A percentile compares a stretch with the other conserved stretches of the same genome.
These are phyloP conservation scores for Ctena decussata DNA, from an alignment of 2,888 invertebrate genomes.

Conservation along the genomic window DNA sequence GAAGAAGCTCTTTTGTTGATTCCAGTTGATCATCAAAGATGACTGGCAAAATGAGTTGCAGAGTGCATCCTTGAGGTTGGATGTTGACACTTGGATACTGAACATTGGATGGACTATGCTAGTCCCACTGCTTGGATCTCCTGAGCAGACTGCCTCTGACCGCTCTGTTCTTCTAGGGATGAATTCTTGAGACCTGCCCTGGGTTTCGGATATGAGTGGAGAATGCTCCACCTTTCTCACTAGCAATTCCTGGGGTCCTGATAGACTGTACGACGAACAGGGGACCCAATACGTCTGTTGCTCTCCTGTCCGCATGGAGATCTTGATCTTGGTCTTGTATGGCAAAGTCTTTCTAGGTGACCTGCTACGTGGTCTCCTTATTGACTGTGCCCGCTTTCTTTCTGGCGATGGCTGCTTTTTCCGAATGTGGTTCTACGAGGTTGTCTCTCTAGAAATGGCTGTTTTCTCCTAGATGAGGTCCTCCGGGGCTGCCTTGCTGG, in stretches of 20 bases:
- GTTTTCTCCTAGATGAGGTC: neutral
- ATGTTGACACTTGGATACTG: too few species aligned
- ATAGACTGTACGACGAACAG: neutral
- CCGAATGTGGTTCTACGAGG: neutral
- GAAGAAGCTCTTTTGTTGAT: too few species aligned
- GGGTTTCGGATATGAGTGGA: neutral
- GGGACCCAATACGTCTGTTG: neutral
- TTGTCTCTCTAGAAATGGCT: too few species aligned
- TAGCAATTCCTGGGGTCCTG: too few species aligned
- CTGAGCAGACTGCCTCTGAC: too few species aligned
- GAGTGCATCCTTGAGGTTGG: too few species aligned
- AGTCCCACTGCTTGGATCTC: too few species aligned
- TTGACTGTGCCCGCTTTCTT: neutral
- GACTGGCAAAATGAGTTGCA: too few species aligned
- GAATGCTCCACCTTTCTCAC: neutral
- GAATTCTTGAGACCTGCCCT: neutral
- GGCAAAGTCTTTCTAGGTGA: too few species aligned
- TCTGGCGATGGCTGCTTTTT: too few species aligned
- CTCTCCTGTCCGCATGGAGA: neutral
- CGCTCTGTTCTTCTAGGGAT: too few species aligned
- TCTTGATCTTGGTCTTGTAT: neutral
- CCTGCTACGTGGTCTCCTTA: neutral
- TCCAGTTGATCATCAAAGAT: too few species aligned
- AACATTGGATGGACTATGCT: neutral
- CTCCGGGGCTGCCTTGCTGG: neutral